phyloP scores from a whole-genome alignment of 2,113 vertebrate genomes.

The Scolopax mira region DNA sequence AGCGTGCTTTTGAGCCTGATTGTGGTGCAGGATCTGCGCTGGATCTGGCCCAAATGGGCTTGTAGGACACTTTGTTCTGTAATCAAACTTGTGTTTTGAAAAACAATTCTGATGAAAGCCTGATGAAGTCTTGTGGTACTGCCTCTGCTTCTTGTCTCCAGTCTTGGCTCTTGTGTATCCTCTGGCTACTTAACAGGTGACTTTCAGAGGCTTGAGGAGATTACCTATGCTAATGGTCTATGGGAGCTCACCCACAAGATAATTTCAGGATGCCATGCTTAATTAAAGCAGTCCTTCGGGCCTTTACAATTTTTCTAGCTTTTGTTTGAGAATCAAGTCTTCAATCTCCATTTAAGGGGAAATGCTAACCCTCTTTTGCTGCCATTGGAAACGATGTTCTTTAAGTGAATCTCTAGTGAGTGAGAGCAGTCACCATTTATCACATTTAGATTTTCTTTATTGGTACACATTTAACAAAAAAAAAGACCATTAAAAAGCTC shows the following conservation, averaged over 20 bases:
- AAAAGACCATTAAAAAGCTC: neutral
- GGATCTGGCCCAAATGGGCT: conserved; percentile 53
- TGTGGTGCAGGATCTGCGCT: neutral
- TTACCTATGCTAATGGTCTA: conserved; percentile 16
- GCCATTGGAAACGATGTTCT: neutral
- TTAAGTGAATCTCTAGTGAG: neutral
- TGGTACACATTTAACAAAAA: neutral
- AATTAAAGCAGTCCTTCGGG: neutral
- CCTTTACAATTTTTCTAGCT: neutral
- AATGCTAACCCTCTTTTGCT: conserved; percentile 17
- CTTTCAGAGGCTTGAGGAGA: conserved; percentile 58
- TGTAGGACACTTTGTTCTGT: conserved; percentile 55
- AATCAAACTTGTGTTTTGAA: conserved; percentile 49
- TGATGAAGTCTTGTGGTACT: conserved; percentile 7
- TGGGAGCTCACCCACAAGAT: neutral
- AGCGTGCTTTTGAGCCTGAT: conserved; percentile 15
- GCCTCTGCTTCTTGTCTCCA: conserved; percentile 46
- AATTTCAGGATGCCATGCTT: conserved; percentile 20
- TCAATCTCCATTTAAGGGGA: conserved; percentile 46
- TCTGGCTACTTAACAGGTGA: conserved; percentile 68
- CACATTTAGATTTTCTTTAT: neutral
- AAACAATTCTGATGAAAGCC: conserved; percentile 34
- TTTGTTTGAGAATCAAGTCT: conserved; percentile 45
- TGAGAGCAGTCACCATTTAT: conserved; percentile 4
- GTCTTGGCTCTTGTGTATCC: conserved; percentile 13